Evolutionary conservation across 2,888 invertebrate species (phyloP).

Genomic region (Athalia rosae): DNA sequence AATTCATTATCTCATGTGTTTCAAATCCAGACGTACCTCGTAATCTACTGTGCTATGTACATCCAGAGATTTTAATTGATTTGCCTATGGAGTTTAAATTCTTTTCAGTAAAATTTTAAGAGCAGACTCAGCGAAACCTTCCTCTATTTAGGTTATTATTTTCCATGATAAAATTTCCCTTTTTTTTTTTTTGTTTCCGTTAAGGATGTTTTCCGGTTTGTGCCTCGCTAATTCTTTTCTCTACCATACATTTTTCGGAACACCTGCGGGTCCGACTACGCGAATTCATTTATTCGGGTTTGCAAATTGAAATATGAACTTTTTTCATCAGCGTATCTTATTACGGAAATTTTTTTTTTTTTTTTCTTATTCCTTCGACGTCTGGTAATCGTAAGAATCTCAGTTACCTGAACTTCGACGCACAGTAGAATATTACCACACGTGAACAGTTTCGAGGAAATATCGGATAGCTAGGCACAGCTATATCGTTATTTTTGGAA

Average conservation of each 20-base stretch:
- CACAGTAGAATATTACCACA: too few species aligned
- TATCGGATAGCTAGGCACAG: too few species aligned
- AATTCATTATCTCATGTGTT: too few species aligned
- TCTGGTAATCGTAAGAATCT: neutral
- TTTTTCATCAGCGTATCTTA: conserved; percentile 1
- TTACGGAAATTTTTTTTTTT: neutral
- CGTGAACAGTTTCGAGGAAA: too few species aligned
- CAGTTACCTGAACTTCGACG: neutral
- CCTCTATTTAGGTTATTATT: neutral
- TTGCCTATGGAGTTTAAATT: too few species aligned
- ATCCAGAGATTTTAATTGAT: too few species aligned
- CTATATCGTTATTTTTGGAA: too few species aligned
- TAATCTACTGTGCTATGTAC: too few species aligned
- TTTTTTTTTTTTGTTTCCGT: conserved; percentile 11
- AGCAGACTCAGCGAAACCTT: conserved; percentile 2
- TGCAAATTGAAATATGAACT: conserved; percentile 17
- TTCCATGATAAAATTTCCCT: neutral
- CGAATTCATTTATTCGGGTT: neutral
- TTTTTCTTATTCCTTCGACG: neutral
- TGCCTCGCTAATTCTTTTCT: neutral
- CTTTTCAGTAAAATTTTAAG: too few species aligned
- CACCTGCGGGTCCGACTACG: neutral
- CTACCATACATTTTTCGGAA: neutral
- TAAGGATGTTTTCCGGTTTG: conserved; percentile 8
- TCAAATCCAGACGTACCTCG: too few species aligned